Conservation (phyloP, 2,888 invertebrate genomes). For the Elmis aenea region DNA sequence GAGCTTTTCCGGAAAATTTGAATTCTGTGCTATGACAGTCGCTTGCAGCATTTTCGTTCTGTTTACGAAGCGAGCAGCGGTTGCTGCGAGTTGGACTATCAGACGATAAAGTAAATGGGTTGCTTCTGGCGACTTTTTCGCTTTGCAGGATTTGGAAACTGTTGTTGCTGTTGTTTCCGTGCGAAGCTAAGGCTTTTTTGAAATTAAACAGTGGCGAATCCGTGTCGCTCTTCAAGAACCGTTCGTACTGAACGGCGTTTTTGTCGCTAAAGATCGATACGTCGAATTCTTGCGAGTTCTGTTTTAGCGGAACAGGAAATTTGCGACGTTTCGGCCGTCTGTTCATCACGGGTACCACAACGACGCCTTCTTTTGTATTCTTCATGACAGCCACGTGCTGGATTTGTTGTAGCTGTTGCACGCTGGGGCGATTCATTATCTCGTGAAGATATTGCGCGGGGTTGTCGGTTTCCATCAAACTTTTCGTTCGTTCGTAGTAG, state of each 20-base stretch:
- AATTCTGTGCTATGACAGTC: no score
- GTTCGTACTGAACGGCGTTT: constrained; percentile 15
- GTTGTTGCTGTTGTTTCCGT: not conserved
- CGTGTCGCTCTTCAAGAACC: constrained; percentile 10
- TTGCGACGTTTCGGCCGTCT: constrained; percentile 6
- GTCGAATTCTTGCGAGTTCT: constrained; percentile 10
- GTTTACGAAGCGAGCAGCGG: constrained; percentile 1
- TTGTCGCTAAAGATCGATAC: constrained; percentile 21
- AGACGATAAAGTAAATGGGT: not conserved
- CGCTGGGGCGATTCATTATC: constrained; percentile 33
- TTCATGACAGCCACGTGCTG: constrained; percentile 32
- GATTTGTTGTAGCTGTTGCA: constrained; percentile 33
- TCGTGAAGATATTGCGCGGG: constrained; percentile 30
- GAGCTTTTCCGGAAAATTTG: no score
- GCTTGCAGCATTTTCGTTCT: not conserved
- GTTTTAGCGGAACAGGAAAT: constrained; percentile 10
- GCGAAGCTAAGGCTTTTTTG: no score
- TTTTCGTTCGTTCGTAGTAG: constrained; percentile 33
- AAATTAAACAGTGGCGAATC: no score
- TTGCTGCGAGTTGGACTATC: not conserved
- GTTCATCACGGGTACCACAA: constrained; percentile 27
- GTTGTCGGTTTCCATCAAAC: constrained; percentile 26
- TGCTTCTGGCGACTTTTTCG: constrained; percentile 1
- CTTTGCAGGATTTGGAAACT: constrained; percentile 4
- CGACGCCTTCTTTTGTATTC: constrained; percentile 33